Percentiles rank a stretch among this genome's conserved stretches.
These are phyloP conservation scores for Bombus picipes DNA, from an alignment of 1,140 invertebrate species.

Conservation along the genomic window DNA sequence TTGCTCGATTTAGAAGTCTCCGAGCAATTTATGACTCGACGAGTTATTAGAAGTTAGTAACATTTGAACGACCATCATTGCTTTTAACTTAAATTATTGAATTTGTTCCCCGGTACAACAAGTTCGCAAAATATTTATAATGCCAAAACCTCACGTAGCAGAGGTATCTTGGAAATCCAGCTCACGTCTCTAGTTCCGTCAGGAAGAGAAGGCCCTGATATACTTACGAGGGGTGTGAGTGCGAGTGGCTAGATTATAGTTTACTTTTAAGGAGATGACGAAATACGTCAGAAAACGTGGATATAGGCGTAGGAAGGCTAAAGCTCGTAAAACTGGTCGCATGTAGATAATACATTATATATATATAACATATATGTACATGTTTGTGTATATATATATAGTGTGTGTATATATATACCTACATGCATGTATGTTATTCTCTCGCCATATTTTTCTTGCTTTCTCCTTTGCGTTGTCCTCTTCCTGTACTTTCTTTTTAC, in stretches of 20 bases:
- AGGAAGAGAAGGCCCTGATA: not conserved
- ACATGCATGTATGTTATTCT: not conserved
- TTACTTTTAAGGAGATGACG: constrained; percentile 39
- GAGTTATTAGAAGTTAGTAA: not conserved
- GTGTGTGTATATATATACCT: no score
- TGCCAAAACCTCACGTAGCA: not conserved
- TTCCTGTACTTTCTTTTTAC: not conserved
- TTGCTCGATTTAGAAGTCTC: not conserved
- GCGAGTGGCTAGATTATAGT: constrained; percentile 2
- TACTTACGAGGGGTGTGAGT: not conserved
- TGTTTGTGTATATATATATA: no score
- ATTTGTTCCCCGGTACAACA: not conserved
- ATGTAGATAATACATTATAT: constrained; percentile 23
- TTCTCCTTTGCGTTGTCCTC: not conserved
- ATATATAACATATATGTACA: not conserved
- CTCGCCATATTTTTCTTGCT: not conserved
- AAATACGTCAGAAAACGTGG: not conserved
- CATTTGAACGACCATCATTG: not conserved
- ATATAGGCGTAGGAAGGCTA: not conserved
- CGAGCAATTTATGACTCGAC: not conserved
- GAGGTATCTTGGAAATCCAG: not conserved
- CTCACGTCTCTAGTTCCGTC: not conserved
- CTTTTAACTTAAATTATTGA: not conserved
- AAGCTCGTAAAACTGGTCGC: constrained; percentile 24
- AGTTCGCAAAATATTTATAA: not conserved